Evolutionary conservation across 2,113 vertebrate species (phyloP).

Genomic region (Tragelaphus scriptus): DNA sequence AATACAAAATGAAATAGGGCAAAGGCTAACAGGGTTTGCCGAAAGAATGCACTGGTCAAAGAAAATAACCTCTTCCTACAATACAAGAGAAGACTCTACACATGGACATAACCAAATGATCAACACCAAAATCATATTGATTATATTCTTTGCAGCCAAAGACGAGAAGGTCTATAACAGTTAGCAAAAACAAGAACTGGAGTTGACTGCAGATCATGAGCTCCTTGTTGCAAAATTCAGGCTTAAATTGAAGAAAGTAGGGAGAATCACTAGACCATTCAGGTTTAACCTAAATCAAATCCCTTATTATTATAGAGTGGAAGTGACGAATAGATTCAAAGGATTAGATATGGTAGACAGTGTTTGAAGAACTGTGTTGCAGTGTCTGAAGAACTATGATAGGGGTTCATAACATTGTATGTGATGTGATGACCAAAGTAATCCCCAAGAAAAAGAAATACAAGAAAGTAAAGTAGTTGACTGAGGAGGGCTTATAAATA

Average conservation of each 20-base stretch:
- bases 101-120: neutral
- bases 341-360: neutral
- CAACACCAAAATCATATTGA: neutral
- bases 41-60: neutral
- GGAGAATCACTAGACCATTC: neutral
- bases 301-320: neutral
- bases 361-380: neutral
- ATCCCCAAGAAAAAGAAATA: neutral
- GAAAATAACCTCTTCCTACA: neutral
- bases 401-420: neutral
- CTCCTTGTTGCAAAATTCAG: neutral
- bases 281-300: neutral
- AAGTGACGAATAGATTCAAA: neutral
- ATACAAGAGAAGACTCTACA: neutral
- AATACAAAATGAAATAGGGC: neutral
- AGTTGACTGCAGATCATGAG: neutral
- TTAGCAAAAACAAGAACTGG: neutral
- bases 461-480: neutral
- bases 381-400: neutral
- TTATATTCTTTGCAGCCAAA: neutral
- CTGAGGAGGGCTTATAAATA: neutral
- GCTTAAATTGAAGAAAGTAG: neutral
- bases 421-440: neutral
- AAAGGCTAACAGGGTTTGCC: neutral
- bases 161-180: neutral